phyloP scores from a whole-genome alignment of 37 sponge, comb jelly and placozoan species.

The Cliona cf. orientalis region DNA sequence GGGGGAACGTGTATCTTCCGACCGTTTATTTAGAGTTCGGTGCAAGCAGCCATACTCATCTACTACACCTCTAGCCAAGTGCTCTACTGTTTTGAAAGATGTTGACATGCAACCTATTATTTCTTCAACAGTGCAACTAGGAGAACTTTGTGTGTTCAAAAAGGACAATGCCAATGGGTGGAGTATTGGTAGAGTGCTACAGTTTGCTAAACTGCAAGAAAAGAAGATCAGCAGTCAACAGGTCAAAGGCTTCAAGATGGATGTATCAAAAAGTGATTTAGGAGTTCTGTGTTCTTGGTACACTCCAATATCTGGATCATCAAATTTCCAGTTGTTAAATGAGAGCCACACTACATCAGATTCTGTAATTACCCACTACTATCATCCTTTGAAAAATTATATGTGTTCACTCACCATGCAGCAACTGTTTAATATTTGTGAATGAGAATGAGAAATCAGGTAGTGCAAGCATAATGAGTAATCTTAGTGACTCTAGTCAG shows the following conservation, averaged over 20 bases:
- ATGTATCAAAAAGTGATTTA: background rate
- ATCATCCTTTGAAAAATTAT: background rate
- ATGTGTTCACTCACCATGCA: too few relatives aligned
- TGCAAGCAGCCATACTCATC: slow-evolving; percentile 47
- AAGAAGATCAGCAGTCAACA: slow-evolving; percentile 2
- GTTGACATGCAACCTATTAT: too few relatives aligned
- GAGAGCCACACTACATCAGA: background rate
- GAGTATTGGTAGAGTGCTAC: slow-evolving; percentile 29
- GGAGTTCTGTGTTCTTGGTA: slow-evolving; percentile 68
- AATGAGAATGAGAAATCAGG: too few relatives aligned
- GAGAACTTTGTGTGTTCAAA: too few relatives aligned
- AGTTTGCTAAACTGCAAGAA: slow-evolving; percentile 24
- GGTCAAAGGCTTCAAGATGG: background rate
- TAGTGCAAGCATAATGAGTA: too few relatives aligned
- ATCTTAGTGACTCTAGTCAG: too few relatives aligned
- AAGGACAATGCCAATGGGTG: background rate
- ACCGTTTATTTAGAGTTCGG: slow-evolving; percentile 49
- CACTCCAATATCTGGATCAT: slow-evolving; percentile 9
- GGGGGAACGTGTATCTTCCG: slow-evolving; percentile 62
- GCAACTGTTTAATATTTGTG: too few relatives aligned
- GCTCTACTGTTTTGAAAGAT: too few relatives aligned
- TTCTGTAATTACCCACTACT: background rate
- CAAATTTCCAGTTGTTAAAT: too few relatives aligned
- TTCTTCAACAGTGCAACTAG: background rate
- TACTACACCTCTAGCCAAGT: too few relatives aligned